Evolutionary conservation across 2,888 invertebrate species (phyloP), one percentile per base, ranked within the genome.

Genomic region (Leptothorax acervorum): DNA sequence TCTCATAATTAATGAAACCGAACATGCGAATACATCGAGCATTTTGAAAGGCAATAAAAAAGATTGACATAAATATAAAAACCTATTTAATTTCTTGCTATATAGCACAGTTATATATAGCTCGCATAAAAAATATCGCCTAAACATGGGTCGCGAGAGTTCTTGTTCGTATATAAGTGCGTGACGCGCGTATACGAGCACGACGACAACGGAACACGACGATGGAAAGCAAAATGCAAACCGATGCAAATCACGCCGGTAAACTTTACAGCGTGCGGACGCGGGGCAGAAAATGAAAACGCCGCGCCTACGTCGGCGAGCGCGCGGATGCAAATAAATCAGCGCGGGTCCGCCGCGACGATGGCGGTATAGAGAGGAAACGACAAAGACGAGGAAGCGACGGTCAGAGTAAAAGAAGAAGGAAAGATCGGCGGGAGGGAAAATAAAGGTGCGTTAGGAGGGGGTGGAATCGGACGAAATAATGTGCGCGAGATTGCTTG

Each of bases 221-320:
- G 66, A 65, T 51, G 63, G 82, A 84, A 79, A 87, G 87, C 85
- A 90, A 90, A 92, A 91, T 76, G 87, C 88, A 87, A 91, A 84
- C 90, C 93, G 91, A 90, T 92, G 89, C 93, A 90, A 81, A 87
- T 96, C 96, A 83, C 95, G 95, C 95, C 83, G 93, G 68, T 55
- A 57, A 95, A 68, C 93, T 95, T 88, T 94, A 94, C 90, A 94
- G 97, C 94, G 90, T 89, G 89, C 87, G 87, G 89, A 89, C 90
- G 88, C 86, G 88, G 83, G 57, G 95, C 95, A 89, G 95, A 95
- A 89, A 95, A 95, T 91, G 89, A 92, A 91, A 90, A 90, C 88
- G 89, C 88, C 85, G 88, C 88, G 68, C 70, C 39, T 39, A 66
- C 53, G 71, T 73, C 57, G 45, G 74, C 42, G 45, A 11, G 75